Percentiles rank a stretch among this genome's conserved stretches.
Evolutionary conservation across 1,140 invertebrate genomes (phyloP).

Genomic region (Heliconius melpomene): DNA sequence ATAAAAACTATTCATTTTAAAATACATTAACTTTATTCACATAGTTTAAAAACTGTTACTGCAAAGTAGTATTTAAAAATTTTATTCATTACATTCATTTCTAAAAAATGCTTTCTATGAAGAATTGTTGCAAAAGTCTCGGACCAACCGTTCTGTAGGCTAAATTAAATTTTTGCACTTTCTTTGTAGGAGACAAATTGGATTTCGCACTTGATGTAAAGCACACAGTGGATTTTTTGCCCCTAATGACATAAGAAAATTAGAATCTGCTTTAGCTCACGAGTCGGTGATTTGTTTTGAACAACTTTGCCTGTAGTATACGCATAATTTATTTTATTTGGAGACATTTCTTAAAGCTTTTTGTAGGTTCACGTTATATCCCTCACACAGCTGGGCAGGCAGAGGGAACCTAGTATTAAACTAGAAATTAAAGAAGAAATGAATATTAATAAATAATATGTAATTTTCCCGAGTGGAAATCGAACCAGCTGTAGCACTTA

Average conservation of each 20-base stretch:
- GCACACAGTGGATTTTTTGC: conserved; percentile 17
- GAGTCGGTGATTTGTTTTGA: not conserved
- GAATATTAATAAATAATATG: too few relatives aligned
- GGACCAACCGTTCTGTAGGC: conserved; percentile 21
- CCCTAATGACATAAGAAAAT: conserved; percentile 23
- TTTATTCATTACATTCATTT: conserved; percentile 2
- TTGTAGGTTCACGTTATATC: too few relatives aligned
- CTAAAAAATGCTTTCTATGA: conserved; percentile 8
- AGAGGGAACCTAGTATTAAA: too few relatives aligned
- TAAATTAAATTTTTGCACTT: conserved; percentile 38
- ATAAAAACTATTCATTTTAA: not conserved
- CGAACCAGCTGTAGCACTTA: too few relatives aligned
- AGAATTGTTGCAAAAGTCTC: conserved; percentile 20
- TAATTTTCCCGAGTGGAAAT: too few relatives aligned
- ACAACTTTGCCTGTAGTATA: not conserved
- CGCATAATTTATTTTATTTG: not conserved
- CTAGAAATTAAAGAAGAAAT: too few relatives aligned
- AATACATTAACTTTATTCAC: not conserved
- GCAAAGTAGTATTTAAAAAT: conserved; percentile 4
- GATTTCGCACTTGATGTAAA: conserved; percentile 34
- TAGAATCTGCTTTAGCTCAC: conserved; percentile 11
- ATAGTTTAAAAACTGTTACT: not conserved
- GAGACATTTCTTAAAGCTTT: not conserved
- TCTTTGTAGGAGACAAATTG: conserved; percentile 37
- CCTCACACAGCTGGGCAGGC: too few relatives aligned